These are phyloP conservation scores for Brachionus rubens DNA, from an alignment of 1,140 invertebrate species.

Conservation along the genomic window DNA sequence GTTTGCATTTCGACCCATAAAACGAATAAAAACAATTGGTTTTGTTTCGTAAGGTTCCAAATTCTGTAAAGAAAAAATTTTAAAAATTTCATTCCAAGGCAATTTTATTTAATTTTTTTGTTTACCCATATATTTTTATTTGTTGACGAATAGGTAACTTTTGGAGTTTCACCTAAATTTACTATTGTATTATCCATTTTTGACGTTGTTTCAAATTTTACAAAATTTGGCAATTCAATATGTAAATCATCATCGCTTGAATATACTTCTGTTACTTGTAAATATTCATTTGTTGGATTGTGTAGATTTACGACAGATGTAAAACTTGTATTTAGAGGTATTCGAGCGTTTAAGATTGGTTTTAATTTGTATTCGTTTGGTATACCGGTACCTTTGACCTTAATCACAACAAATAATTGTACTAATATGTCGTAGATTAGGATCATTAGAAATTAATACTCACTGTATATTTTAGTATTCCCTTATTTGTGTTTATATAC, in stretches of 20 bases:
- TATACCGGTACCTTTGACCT: constrained; percentile 76
- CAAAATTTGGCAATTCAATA: constrained; percentile 9
- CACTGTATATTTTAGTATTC: constrained; percentile 70
- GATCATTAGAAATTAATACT: neutral
- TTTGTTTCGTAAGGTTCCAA: constrained; percentile 34
- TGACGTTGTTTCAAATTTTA: neutral
- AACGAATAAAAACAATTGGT: neutral
- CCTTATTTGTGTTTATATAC: constrained; percentile 87
- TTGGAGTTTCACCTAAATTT: neutral
- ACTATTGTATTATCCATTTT: neutral
- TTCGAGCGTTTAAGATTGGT: constrained; percentile 79
- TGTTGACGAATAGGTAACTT: neutral
- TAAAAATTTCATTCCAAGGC: too few relatives aligned
- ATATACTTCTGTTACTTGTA: constrained; percentile 69
- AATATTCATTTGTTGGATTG: constrained; percentile 79
- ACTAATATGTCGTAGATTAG: constrained; percentile 47
- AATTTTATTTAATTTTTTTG: neutral
- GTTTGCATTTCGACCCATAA: neutral
- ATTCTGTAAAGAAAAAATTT: constrained; percentile 1
- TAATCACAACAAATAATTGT: too few relatives aligned
- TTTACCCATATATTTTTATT: constrained; percentile 11
- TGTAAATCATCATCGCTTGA: constrained; percentile 40
- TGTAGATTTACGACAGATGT: constrained; percentile 84
- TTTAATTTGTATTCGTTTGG: constrained; percentile 81
- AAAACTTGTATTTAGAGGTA: constrained; percentile 86